These are phyloP conservation scores for Caenorhabditis virilis DNA, from an alignment of 2,888 invertebrate genomes.

Conservation along the genomic window DNA sequence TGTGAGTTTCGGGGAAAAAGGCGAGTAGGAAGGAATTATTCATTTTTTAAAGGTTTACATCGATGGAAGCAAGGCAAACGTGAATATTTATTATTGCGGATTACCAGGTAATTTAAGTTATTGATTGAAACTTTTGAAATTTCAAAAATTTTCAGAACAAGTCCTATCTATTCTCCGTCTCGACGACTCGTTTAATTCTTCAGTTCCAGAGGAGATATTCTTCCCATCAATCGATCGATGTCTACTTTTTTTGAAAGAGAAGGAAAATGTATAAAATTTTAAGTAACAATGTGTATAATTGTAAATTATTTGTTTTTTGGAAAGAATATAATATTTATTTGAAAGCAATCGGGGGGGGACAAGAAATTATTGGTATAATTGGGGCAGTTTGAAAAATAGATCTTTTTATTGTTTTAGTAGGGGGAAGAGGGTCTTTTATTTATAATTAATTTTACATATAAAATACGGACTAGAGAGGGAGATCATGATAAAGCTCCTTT, in stretches of 20 bases:
- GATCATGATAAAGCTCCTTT: slow-evolving; percentile 64
- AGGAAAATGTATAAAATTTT: slow-evolving; percentile 8
- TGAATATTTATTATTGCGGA: slow-evolving; percentile 26
- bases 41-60: slow-evolving; percentile 16
- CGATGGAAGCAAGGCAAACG: slow-evolving; percentile 19
- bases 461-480: too few relatives aligned
- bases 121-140: not conserved
- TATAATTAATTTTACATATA: too few relatives aligned
- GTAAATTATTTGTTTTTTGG: too few relatives aligned
- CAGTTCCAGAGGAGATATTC: slow-evolving; percentile 20
- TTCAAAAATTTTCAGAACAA: slow-evolving; percentile 12
- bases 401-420: too few relatives aligned
- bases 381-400: too few relatives aligned
- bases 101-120: not conserved
- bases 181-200: slow-evolving; percentile 16
- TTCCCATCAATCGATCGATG: slow-evolving; percentile 13
- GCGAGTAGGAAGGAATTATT: too few relatives aligned
- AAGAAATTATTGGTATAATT: too few relatives aligned
- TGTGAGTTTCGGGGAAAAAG: too few relatives aligned
- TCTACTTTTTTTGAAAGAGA: not conserved
- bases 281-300: not conserved
- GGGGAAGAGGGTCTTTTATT: too few relatives aligned
- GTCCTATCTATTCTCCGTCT: slow-evolving; percentile 21
- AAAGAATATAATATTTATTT: not conserved
- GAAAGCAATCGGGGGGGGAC: not conserved